Evolutionary conservation across 2,797 vertebrate genomes (phyloP).

Genomic region (Heteromormyrus szaboi): DNA sequence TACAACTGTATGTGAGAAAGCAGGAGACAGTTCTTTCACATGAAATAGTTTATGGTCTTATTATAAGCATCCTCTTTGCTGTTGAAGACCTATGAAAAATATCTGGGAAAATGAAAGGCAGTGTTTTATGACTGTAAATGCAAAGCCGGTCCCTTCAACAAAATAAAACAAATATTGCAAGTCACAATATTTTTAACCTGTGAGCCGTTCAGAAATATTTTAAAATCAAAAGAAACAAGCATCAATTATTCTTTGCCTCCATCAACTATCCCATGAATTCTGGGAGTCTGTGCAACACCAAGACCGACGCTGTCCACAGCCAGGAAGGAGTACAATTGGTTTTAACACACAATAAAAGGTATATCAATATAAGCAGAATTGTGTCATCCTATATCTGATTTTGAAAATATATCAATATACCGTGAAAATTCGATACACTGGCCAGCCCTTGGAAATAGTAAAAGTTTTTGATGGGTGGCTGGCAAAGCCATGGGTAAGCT

Average conservation of each 20-base stretch:
- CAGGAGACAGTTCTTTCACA: neutral
- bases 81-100: neutral
- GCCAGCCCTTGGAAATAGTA: neutral
- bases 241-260: neutral
- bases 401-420: neutral
- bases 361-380: neutral
- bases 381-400: neutral
- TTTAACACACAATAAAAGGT: neutral
- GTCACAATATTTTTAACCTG: neutral
- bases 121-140: neutral
- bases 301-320: neutral
- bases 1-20: neutral
- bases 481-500: neutral
- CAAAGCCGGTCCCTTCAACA: neutral
- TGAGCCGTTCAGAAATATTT: neutral
- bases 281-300: neutral
- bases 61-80: neutral
- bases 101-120: neutral
- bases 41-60: neutral
- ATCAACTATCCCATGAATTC: neutral
- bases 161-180: neutral
- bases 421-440: neutral
- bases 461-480: neutral
- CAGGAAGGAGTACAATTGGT: neutral
- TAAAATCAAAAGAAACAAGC: neutral